Conservation (phyloP, 2,888 invertebrate genomes). For the Mesorhabditis spiculigera region DNA sequence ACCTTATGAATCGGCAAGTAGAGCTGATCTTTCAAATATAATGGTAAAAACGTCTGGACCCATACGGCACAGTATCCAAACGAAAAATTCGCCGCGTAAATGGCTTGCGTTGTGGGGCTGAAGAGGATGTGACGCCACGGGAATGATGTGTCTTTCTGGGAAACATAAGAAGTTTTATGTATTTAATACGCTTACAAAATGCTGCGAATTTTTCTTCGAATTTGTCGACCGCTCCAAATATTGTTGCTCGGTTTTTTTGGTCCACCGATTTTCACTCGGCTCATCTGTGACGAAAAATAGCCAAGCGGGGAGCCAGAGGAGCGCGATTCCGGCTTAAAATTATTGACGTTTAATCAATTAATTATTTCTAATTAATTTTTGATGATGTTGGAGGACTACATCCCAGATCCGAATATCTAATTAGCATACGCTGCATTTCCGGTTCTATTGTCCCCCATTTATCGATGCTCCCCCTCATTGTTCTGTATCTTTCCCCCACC, state of each 20-base stretch:
- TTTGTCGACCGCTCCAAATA: not conserved
- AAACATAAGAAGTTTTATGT: not conserved
- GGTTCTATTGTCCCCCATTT: no score
- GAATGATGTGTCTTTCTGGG: not conserved
- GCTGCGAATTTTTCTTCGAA: not conserved
- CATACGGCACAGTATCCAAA: not conserved
- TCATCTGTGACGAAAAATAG: not conserved
- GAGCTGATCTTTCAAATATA: not conserved
- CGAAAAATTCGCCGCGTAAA: not conserved
- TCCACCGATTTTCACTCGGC: not conserved
- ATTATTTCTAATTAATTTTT: not conserved
- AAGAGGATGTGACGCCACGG: not conserved
- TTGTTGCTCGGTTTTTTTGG: not conserved
- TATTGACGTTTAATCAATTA: not conserved
- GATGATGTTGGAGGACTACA: no score
- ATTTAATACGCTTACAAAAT: not conserved
- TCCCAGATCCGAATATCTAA: no score
- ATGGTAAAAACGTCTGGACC: not conserved
- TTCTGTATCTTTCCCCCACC: no score
- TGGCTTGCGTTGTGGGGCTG: not conserved
- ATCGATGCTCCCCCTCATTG: no score
- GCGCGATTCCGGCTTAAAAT: not conserved
- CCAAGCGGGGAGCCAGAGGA: constrained; percentile 2
- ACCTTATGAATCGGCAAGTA: constrained; percentile 6
- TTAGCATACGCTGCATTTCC: no score